A percentile compares a stretch with the other conserved stretches of the same genome.
These are phyloP conservation scores for Amphiura filiformis DNA, from an alignment of 35 echinoderm and acorn worm genomes.

Conservation along the genomic window DNA sequence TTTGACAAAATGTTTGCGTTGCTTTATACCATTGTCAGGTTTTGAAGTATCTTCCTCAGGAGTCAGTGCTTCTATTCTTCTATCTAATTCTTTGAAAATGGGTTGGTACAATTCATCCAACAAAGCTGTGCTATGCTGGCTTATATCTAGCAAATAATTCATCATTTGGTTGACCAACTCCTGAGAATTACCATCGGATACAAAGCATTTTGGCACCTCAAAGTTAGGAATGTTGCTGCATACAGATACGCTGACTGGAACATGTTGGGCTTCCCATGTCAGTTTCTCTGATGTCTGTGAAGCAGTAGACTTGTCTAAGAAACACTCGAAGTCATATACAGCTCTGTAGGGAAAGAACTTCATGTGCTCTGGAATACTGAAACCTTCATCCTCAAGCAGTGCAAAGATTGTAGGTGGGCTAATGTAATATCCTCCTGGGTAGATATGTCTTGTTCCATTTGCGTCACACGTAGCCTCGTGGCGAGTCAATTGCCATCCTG, in stretches of 20 bases:
- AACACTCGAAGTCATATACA: constrained; percentile 28
- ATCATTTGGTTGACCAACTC: constrained; percentile 5
- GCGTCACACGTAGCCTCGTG: background rate
- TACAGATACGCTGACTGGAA: constrained; percentile 15
- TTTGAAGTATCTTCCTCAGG: background rate
- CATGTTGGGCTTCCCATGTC: constrained; percentile 4
- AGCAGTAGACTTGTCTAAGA: background rate
- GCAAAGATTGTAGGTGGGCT: background rate
- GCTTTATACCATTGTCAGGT: background rate
- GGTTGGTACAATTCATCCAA: background rate
- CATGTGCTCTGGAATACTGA: background rate
- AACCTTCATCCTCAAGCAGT: background rate
- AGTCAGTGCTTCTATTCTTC: background rate
- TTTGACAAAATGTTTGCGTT: no score
- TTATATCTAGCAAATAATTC: constrained; percentile 9
- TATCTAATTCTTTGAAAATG: background rate
- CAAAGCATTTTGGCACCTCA: constrained; percentile 21
- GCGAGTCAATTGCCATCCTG: background rate
- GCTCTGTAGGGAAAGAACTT: constrained; percentile 21
- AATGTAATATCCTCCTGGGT: background rate
- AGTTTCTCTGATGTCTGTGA: background rate
- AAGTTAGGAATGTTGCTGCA: constrained; percentile 26
- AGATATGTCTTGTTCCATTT: background rate
- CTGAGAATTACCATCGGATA: constrained; percentile 21
- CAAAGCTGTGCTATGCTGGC: background rate